phyloP scores from a whole-genome alignment of 2,113 vertebrate species.

The Petrocephalus zakoni region DNA sequence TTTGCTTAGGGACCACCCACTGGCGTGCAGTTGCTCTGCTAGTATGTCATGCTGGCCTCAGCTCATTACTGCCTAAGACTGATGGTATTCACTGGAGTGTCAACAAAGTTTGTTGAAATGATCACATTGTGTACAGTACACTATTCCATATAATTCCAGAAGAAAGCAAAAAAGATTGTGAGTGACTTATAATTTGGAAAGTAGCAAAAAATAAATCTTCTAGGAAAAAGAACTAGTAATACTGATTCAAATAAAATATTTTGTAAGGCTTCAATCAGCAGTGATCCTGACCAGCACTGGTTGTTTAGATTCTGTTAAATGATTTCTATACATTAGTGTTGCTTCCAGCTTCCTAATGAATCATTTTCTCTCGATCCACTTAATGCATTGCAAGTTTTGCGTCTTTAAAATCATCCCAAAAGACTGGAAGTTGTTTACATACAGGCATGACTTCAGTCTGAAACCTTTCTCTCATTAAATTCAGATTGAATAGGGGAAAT shows the following conservation, averaged over 20 bases:
- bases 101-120: not conserved
- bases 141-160: not conserved
- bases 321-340: not conserved
- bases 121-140: not conserved
- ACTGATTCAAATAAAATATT: not conserved
- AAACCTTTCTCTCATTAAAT: slow-evolving; percentile 1
- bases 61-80: not conserved
- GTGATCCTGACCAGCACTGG: not conserved
- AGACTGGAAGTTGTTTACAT: not conserved
- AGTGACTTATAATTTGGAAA: not conserved
- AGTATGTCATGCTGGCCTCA: not conserved
- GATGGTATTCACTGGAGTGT: not conserved
- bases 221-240: not conserved
- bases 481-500: not conserved
- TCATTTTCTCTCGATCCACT: not conserved
- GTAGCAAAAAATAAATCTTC: not conserved
- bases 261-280: not conserved
- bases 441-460: slow-evolving; percentile 20
- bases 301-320: not conserved
- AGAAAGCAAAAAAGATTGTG: not conserved
- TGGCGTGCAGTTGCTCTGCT: not conserved
- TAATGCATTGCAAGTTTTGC: not conserved
- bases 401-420: not conserved
- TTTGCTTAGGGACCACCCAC: not conserved
- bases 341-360: not conserved